Conservation (phyloP, 2,888 invertebrate genomes). For the Periphyllus acericola region DNA sequence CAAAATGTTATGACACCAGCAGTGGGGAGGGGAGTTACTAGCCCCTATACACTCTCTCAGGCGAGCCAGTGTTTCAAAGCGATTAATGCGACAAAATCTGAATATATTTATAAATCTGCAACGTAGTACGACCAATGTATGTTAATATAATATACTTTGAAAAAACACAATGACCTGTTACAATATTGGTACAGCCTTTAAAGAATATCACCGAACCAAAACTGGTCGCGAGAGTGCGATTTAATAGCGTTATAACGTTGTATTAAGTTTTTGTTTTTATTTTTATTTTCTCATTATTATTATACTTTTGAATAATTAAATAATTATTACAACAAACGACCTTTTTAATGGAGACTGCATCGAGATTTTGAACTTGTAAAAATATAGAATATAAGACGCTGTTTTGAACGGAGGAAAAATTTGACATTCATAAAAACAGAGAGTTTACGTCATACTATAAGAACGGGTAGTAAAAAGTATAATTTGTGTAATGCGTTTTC, state of each 20-base stretch:
- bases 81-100: neutral
- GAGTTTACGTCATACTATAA: neutral
- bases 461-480: neutral
- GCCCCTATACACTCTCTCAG: too few species aligned
- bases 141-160: too few species aligned
- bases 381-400: too few species aligned
- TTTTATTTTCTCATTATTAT: neutral
- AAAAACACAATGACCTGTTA: neutral
- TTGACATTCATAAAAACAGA: neutral
- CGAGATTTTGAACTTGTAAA: neutral
- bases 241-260: neutral
- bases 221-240: neutral
- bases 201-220: neutral
- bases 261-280: neutral
- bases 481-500: conserved; percentile 18
- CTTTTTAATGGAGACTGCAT: neutral
- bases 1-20: too few species aligned
- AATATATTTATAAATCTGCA: neutral
- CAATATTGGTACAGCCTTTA: neutral
- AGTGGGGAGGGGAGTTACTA: too few species aligned
- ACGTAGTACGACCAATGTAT: too few species aligned
- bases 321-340: neutral
- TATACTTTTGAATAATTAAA: neutral
- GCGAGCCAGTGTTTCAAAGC: neutral
- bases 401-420: neutral